phyloP scores from a whole-genome alignment of 1,140 invertebrate species.

The Melipona quadrifasciata region DNA sequence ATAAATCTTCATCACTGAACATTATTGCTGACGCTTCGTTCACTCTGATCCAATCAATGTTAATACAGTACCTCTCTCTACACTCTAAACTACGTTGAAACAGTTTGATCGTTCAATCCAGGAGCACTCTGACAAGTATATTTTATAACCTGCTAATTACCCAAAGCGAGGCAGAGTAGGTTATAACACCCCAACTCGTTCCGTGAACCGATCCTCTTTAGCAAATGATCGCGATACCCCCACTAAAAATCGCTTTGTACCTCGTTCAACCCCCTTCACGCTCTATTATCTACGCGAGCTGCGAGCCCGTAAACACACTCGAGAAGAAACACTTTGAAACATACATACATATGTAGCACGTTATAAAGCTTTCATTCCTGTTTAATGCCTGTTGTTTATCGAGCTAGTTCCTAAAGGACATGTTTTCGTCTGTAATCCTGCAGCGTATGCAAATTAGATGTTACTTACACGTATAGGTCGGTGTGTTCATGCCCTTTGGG shows the following conservation, averaged over 20 bases:
- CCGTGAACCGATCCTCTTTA: not conserved
- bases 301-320: not conserved
- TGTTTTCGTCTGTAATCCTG: not conserved
- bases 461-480: constrained; percentile 76
- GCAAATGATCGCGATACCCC: not conserved
- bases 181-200: too few species aligned
- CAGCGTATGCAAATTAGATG: not conserved
- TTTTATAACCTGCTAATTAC: not conserved
- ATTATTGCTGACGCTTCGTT: too few species aligned
- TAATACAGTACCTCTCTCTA: too few species aligned
- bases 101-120: not conserved
- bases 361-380: not conserved
- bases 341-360: not conserved
- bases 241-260: not conserved
- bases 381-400: not conserved
- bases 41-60: too few species aligned
- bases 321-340: not conserved
- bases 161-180: not conserved
- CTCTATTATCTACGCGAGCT: not conserved
- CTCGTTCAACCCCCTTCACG: too few species aligned
- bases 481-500: constrained; percentile 87
- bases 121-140: not conserved
- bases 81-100: not conserved
- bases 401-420: not conserved
- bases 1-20: too few species aligned